A percentile compares a stretch with the other conserved stretches of the same genome.
These are phyloP conservation scores for Columba janthina DNA, from an alignment of 2,113 vertebrate genomes.

Conservation along the genomic window DNA sequence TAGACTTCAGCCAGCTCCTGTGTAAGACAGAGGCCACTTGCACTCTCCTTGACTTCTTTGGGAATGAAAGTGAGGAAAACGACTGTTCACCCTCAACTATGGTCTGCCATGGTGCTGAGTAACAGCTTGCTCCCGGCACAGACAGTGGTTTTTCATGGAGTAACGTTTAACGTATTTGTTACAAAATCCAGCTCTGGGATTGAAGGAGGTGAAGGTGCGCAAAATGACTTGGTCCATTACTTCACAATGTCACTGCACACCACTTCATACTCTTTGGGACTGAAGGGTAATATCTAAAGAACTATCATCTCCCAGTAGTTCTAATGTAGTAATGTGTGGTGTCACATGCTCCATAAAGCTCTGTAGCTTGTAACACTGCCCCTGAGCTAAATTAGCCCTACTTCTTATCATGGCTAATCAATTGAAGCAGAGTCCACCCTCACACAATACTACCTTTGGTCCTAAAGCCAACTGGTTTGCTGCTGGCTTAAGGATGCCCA, in stretches of 20 bases:
- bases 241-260: not conserved
- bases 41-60: not conserved
- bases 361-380: not conserved
- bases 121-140: not conserved
- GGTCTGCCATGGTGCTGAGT: not conserved
- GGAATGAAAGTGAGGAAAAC: not conserved
- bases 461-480: not conserved
- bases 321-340: fast-evolving
- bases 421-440: not conserved
- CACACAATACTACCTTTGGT: not conserved
- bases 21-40: not conserved
- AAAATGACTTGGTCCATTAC: not conserved
- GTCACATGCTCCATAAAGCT: not conserved
- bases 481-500: not conserved
- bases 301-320: not conserved
- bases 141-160: not conserved
- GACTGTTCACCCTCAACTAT: not conserved
- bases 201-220: not conserved
- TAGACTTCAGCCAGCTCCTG: not conserved
- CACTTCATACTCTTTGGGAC: not conserved
- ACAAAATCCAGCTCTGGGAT: not conserved
- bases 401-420: not conserved
- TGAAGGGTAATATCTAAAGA: not conserved
- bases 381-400: not conserved
- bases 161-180: not conserved